Evolutionary conservation across 2,113 vertebrate genomes (phyloP).

Genomic region (Elanoides forficatus): DNA sequence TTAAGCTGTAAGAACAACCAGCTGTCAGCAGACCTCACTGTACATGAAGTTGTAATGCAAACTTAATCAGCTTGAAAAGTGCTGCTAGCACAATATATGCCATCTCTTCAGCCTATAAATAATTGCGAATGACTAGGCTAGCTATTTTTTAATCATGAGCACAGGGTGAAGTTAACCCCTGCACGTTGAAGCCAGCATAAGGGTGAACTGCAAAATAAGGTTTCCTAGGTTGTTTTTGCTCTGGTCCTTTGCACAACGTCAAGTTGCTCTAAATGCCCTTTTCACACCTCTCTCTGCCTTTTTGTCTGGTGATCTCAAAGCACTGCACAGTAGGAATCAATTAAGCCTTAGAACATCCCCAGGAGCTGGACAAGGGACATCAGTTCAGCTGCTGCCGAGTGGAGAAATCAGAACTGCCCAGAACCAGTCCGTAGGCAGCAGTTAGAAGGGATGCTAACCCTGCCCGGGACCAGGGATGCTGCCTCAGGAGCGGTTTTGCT

Average conservation of each 20-base stretch:
- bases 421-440: not conserved
- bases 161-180: not conserved
- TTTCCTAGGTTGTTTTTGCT: not conserved
- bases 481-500: not conserved
- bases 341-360: not conserved
- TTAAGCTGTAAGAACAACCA: not conserved
- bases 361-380: not conserved
- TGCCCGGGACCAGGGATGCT: rapidly evolving
- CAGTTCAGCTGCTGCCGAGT: not conserved
- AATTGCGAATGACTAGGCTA: not conserved
- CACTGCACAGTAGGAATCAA: rapidly evolving
- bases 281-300: not conserved
- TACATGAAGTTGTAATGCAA: not conserved
- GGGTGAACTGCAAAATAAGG: not conserved
- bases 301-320: not conserved
- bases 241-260: not conserved
- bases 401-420: not conserved
- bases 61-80: not conserved
- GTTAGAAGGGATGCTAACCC: not conserved
- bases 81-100: not conserved
- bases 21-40: not conserved
- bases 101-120: slow-evolving; percentile 1
- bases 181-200: not conserved
- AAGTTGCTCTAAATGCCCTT: not conserved
- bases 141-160: not conserved